These are phyloP conservation scores for Andricus curvator DNA, from an alignment of 2,888 invertebrate species.

Conservation along the genomic window DNA sequence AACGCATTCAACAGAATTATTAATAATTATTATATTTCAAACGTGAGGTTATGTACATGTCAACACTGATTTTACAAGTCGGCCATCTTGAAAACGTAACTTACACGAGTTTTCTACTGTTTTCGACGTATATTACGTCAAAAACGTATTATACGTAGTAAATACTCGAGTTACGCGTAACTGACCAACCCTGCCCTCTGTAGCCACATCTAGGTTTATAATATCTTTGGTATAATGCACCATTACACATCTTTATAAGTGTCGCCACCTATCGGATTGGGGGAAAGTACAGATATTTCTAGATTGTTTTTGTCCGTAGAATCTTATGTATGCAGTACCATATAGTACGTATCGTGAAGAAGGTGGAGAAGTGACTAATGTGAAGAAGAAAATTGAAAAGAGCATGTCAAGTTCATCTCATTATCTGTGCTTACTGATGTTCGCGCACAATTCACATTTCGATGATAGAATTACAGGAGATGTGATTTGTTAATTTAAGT, in stretches of 20 bases:
- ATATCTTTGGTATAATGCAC: too few relatives aligned
- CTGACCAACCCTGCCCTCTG: too few relatives aligned
- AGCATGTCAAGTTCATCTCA: constrained; percentile 63
- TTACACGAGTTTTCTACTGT: too few relatives aligned
- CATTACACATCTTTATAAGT: not conserved
- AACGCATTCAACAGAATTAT: too few relatives aligned
- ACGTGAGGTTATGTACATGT: too few relatives aligned
- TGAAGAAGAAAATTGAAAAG: constrained; percentile 53
- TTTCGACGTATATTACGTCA: too few relatives aligned
- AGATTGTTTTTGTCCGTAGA: constrained; percentile 52
- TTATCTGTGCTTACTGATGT: constrained; percentile 59
- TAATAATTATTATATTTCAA: too few relatives aligned
- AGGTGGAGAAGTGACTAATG: constrained; percentile 50
- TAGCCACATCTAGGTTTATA: too few relatives aligned
- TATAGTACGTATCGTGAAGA: not conserved
- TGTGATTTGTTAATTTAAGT: constrained; percentile 74
- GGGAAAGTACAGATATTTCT: constrained; percentile 47
- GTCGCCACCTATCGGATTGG: constrained; percentile 44
- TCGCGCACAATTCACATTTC: constrained; percentile 60
- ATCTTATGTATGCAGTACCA: not conserved
- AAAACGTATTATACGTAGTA: too few relatives aligned
- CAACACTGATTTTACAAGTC: too few relatives aligned
- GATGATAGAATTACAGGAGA: constrained; percentile 70
- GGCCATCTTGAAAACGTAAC: too few relatives aligned
- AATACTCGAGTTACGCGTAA: too few relatives aligned